Base-by-base conservation (phyloP, 1,140 invertebrate genomes). In the Atta colombica region DNA sequence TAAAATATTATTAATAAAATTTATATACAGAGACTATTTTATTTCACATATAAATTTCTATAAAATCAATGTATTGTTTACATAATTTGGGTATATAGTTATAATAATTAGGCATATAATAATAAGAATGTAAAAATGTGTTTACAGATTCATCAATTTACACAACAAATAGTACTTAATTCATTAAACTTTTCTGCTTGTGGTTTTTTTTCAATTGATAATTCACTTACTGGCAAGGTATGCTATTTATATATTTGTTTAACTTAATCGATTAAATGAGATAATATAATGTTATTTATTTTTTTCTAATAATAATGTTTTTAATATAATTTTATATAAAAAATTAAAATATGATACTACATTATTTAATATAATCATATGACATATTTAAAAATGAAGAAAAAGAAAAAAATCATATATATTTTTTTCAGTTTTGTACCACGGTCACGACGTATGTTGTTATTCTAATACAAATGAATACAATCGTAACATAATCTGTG, bases 131-230 rank as follows among this genome's bases (percentile, higher is more conserved):
- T 2, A 16, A 51, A 55, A 68, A 55, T 68, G 3, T 51, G 2
- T 69, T 68, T 14, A 5, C 35, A 81, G 65, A 58, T 81, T 71
- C 66, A 28, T n/a, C 78, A 82, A 45, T 82, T 82, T 82, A 72
- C 78, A 2, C 66, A 72, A 28, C 66, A 82, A 60, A 49, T 82
- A 45, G 12, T 72, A 6, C 78, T 82, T 58, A 72, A 82, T 45
- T 31, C 78, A 5, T 82, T 82, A 72, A 28, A 31, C 0, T 60
- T 82, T 21, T 60, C 78, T 6, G 78, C 78, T 58, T 6, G 14
- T 14, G 66, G 21, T 35, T 82, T 82, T 3, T 82, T 82, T 45
- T 28, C 66, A 60, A 60, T 82, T 58, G 16, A 82, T 58, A 82
- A 82, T 72, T 14, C 16, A 49, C 12, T 82, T 12, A 82, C 78